Conservation (phyloP, 1,140 invertebrate genomes). For the Maniola jurtina region DNA sequence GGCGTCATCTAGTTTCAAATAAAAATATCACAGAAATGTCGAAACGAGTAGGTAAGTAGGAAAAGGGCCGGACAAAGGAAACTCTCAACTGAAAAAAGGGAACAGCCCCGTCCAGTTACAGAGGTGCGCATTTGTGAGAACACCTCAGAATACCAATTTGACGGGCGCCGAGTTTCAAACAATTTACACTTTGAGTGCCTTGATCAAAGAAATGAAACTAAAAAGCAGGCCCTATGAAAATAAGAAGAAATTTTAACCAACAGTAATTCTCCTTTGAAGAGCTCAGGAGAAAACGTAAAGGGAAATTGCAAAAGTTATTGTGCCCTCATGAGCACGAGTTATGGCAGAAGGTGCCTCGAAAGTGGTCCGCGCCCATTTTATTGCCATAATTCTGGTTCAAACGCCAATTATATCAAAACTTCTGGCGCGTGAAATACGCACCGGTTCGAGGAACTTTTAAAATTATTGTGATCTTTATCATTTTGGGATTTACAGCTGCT, state of each 20-base stretch:
- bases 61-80: slow-evolving; percentile 10
- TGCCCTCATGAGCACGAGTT: slow-evolving; percentile 62
- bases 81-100: slow-evolving; percentile 20
- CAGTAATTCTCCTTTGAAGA: slow-evolving; percentile 72
- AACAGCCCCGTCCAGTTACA: slow-evolving; percentile 11
- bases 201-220: slow-evolving; percentile 76
- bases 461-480: slow-evolving; percentile 40
- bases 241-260: slow-evolving; percentile 73
- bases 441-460: slow-evolving; percentile 35
- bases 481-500: background rate
- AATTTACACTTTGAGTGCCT: slow-evolving; percentile 66
- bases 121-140: slow-evolving; percentile 68
- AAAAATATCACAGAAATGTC: background rate
- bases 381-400: slow-evolving; percentile 34
- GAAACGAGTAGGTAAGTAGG: background rate
- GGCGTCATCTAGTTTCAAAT: no score
- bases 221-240: slow-evolving; percentile 69
- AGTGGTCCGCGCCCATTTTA: slow-evolving; percentile 22
- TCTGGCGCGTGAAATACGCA: slow-evolving; percentile 28
- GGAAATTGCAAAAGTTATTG: slow-evolving; percentile 74
- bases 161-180: slow-evolving; percentile 59
- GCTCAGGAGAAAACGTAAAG: slow-evolving; percentile 54
- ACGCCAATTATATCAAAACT: slow-evolving; percentile 38
- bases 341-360: slow-evolving; percentile 17
- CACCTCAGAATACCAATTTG: slow-evolving; percentile 70